phyloP scores from a whole-genome alignment of 2,888 invertebrate genomes.

The Ommatoiulus sabulosus region DNA sequence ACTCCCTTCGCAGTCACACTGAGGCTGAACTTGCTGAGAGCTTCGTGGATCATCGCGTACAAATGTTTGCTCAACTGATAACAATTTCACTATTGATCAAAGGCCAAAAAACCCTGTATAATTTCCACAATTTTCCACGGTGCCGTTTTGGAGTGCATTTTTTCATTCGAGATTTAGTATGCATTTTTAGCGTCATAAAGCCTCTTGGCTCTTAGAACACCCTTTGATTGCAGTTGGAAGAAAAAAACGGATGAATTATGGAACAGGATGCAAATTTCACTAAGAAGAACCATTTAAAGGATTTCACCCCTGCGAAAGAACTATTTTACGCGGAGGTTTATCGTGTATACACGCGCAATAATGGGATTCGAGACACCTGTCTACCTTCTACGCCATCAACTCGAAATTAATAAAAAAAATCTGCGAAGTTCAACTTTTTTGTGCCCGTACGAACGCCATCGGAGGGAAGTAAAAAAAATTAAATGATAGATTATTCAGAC shows the following conservation, averaged over 20 bases:
- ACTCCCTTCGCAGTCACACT: background rate
- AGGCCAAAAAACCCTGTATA: background rate
- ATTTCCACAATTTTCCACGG: too few species aligned
- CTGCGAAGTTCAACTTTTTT: background rate
- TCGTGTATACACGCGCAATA: too few species aligned
- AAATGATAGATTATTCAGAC: conserved; percentile 40
- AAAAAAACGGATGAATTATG: conserved; percentile 13
- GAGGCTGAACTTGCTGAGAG: background rate
- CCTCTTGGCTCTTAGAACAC: background rate
- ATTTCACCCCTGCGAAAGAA: background rate
- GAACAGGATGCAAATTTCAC: background rate
- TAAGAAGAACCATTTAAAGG: background rate
- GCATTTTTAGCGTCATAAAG: background rate
- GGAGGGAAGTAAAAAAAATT: background rate
- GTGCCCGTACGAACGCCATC: background rate
- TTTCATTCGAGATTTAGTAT: background rate
- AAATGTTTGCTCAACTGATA: background rate
- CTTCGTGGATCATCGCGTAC: background rate
- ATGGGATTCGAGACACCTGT: background rate
- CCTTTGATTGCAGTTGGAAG: background rate
- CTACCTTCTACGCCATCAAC: background rate
- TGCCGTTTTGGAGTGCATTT: background rate
- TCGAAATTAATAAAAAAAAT: background rate
- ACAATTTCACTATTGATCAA: background rate
- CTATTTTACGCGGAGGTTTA: background rate